Evolutionary conservation across 2,888 invertebrate genomes (phyloP).

Genomic region (Pyrrhia umbra): DNA sequence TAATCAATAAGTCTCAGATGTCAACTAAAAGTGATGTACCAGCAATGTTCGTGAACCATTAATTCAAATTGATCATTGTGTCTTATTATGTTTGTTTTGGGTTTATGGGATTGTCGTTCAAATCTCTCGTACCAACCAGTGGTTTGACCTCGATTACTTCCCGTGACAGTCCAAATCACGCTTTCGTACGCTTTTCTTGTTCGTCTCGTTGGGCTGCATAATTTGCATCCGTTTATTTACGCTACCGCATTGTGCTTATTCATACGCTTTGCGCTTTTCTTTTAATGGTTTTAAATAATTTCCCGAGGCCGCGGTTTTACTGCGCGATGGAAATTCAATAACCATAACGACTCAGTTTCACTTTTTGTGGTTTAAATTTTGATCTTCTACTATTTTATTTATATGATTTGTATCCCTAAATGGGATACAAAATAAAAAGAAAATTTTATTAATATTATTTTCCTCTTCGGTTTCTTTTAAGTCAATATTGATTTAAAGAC

Average conservation of each 20-base stretch:
- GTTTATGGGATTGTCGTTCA: neutral
- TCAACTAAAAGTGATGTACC: neutral
- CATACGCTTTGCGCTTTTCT: conserved; percentile 73
- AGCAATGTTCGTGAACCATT: conserved; percentile 3
- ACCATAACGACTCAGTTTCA: conserved; percentile 24
- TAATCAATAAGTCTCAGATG: conserved; percentile 9
- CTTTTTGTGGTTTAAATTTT: conserved; percentile 12
- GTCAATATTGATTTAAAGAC: neutral
- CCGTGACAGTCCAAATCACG: conserved; percentile 63
- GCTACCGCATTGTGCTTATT: conserved; percentile 76
- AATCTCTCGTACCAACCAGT: conserved; percentile 12
- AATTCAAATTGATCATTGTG: conserved; percentile 18
- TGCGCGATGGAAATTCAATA: conserved; percentile 10
- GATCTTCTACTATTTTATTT: neutral
- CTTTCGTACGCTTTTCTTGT: conserved; percentile 72
- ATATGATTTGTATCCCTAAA: neutral
- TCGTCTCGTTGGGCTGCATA: conserved; percentile 73
- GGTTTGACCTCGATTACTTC: conserved; percentile 53
- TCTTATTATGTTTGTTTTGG: neutral
- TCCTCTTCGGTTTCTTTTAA: neutral
- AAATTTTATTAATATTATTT: neutral
- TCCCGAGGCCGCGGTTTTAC: conserved; percentile 25
- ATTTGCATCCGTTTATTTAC: conserved; percentile 82
- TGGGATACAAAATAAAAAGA: too few species aligned
- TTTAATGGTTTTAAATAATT: conserved; percentile 44